A percentile compares a stretch with the other conserved stretches of the same genome.
Evolutionary conservation across 2,797 vertebrate species (phyloP).

Genomic region (Acridotheres tristis): DNA sequence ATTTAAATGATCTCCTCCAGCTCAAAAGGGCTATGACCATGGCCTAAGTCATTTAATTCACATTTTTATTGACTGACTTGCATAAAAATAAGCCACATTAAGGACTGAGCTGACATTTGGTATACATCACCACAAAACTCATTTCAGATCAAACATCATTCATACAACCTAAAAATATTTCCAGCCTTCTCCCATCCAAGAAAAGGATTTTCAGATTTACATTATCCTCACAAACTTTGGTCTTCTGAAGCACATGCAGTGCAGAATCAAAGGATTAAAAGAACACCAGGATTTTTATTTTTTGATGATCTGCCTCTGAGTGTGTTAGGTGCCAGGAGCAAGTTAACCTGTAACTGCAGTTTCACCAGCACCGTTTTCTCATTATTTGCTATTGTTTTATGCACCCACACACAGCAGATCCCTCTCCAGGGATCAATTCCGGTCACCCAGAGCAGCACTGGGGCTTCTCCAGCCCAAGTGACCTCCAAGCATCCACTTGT

Average conservation of each 20-base stretch:
- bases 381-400: background rate
- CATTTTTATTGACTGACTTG: slow-evolving; percentile 32
- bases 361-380: slow-evolving; percentile 24
- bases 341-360: slow-evolving; percentile 61
- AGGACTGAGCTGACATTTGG: slow-evolving; percentile 25
- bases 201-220: slow-evolving; percentile 25
- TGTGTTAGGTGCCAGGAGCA: slow-evolving; percentile 4
- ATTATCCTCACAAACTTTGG: slow-evolving; percentile 6
- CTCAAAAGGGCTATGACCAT: background rate
- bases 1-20: slow-evolving; percentile 11
- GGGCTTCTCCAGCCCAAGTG: background rate
- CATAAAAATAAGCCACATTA: slow-evolving; percentile 45
- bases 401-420: background rate
- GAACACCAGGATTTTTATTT: background rate
- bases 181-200: background rate
- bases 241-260: background rate
- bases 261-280: slow-evolving; percentile 18
- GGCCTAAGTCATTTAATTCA: background rate
- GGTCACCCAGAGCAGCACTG: background rate
- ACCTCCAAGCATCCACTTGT: slow-evolving; percentile 2
- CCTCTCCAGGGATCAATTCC: background rate
- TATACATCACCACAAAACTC: slow-evolving; percentile 15
- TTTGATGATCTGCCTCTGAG: background rate
- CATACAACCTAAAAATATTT: slow-evolving; percentile 35
- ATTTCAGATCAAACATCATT: slow-evolving; percentile 43